Evolutionary conservation across 2,888 invertebrate species (phyloP).

Genomic region (Maniola hyperantus): DNA sequence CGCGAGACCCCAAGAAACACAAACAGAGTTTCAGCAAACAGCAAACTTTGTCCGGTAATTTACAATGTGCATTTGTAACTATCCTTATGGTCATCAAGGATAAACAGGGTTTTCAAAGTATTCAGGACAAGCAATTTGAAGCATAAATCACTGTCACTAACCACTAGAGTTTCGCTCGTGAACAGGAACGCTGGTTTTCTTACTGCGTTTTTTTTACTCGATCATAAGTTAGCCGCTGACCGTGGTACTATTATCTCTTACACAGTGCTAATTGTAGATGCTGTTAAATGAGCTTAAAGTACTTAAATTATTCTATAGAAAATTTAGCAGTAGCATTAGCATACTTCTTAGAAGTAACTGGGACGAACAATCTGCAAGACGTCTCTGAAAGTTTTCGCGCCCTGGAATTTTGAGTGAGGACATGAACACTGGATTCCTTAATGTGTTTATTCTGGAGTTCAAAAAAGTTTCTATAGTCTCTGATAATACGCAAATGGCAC

Average conservation of each 20-base stretch:
- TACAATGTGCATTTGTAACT: constrained; percentile 67
- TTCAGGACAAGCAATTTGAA: constrained; percentile 54
- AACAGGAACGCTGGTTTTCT: not conserved
- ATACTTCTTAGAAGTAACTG: not conserved
- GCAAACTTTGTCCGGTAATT: constrained; percentile 61
- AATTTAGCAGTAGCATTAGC: no score
- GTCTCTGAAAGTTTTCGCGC: constrained; percentile 52
- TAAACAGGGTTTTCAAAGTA: constrained; percentile 60
- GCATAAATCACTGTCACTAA: constrained; percentile 1
- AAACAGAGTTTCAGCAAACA: constrained; percentile 53
- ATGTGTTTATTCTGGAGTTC: constrained; percentile 67
- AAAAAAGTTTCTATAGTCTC: constrained; percentile 45
- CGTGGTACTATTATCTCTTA: no score
- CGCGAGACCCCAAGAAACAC: constrained; percentile 1
- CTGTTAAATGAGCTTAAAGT: no score
- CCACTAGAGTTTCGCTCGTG: not conserved
- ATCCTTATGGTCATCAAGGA: constrained; percentile 65
- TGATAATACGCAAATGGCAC: constrained; percentile 29
- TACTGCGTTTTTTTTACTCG: not conserved
- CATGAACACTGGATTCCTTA: constrained; percentile 62
- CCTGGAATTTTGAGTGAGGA: constrained; percentile 59
- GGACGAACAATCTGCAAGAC: constrained; percentile 66
- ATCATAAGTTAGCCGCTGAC: no score
- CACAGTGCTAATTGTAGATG: no score
- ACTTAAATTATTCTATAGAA: no score